A percentile compares a stretch with the other conserved stretches of the same genome.
Evolutionary conservation across 2,113 vertebrate genomes (phyloP).

Genomic region (Okapia johnstoni): DNA sequence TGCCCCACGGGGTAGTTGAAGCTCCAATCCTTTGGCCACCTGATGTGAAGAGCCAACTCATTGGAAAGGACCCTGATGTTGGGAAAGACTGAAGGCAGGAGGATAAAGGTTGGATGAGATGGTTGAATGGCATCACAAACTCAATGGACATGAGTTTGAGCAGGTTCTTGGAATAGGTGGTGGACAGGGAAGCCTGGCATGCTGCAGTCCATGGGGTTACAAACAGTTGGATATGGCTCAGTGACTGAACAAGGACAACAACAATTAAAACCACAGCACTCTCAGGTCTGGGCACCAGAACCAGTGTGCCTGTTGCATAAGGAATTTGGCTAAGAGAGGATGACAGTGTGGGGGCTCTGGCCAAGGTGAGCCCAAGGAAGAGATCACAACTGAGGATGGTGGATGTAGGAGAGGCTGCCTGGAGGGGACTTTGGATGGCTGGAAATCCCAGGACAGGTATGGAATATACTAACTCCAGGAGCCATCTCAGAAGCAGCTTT

Average conservation of each 20-base stretch:
- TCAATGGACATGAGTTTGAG: too few species aligned
- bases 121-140: too few species aligned
- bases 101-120: neutral
- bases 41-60: neutral
- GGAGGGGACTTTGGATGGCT: too few species aligned
- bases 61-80: neutral
- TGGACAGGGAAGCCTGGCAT: too few species aligned
- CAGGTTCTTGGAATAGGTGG: too few species aligned
- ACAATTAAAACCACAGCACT: rapidly evolving
- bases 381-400: neutral
- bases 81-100: neutral
- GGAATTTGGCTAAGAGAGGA: rapidly evolving
- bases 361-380: rapidly evolving
- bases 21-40: neutral
- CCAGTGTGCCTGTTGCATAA: rapidly evolving
- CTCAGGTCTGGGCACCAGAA: neutral
- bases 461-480: neutral
- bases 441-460: too few species aligned
- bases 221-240: too few species aligned
- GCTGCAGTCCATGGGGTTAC: too few species aligned
- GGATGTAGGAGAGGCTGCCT: too few species aligned
- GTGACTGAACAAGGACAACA: too few species aligned
- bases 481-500: rapidly evolving
- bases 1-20: neutral
- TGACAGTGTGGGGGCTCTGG: rapidly evolving